Base-by-base conservation (phyloP, 2,888 invertebrate genomes). In the Diploptera punctata region DNA sequence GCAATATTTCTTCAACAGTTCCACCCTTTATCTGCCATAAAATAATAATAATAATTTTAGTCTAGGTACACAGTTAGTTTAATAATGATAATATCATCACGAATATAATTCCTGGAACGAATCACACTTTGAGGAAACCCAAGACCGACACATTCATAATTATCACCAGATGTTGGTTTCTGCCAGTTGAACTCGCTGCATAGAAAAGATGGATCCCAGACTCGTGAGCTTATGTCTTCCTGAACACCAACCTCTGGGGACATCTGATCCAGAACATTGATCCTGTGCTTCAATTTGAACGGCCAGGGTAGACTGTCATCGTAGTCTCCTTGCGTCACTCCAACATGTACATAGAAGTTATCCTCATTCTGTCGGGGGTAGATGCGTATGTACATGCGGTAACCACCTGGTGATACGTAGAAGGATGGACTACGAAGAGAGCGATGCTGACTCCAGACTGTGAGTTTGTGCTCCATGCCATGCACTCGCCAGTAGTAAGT, bases 41-140 rank as follows among this genome's bases (percentile, higher is more conserved):
- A n/a, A n/a, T n/a, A n/a, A n/a, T n/a, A n/a, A n/a, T n/a, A n/a
- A n/a, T n/a, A n/a, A n/a, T n/a, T n/a, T 44, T 19, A 18, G 2
- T 65, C 65, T 18, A 88, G 82, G 81, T 84, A 87, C 71, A 88
- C 83, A 76, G 85, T 83, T 65, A 88, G 80, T 81, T 87, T 87
- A 77, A 88, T 81, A 75, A 87, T 79, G 67, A 88, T 78, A 70
- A 82, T 80, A 76, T 87, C 83, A 76, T 84, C 81, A 73, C 82
- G 81, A 24, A 86, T 81, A 76, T 85, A 87, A 57, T 84, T 81
- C 68, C 83, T 80, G 43, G 82, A 81, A 19, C 82, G 77, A 60
- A 88, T 80, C 3, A 84, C 84, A 72, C 84, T 83, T 72, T 84
- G 84, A 1, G 86, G 84, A 76, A 87, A 84, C 26, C 85, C 82